These are phyloP conservation scores for Mugil cephalus DNA, from an alignment of 2,113 vertebrate species.

Conservation along the genomic window DNA sequence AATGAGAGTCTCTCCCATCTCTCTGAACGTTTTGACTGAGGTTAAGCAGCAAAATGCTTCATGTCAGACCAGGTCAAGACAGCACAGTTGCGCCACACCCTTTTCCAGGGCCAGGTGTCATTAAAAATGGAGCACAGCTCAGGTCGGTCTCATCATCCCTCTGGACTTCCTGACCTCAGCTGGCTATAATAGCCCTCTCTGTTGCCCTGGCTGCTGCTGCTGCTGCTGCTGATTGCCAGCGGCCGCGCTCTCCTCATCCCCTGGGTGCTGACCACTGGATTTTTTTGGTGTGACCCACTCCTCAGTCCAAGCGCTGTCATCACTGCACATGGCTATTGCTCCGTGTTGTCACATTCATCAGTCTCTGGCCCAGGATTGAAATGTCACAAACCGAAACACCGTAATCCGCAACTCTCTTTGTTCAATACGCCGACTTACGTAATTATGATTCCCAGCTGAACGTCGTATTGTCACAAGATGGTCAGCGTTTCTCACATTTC, in stretches of 20 bases:
- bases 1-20: conserved; percentile 32
- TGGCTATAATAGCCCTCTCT: conserved; percentile 39
- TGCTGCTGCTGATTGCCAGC: conserved; percentile 21
- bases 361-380: conserved; percentile 11
- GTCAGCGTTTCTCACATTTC: too few species aligned
- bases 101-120: conserved; percentile 29
- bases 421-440: not conserved
- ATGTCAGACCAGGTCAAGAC: conserved; percentile 13
- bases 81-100: conserved; percentile 30
- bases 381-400: not conserved
- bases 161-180: conserved; percentile 57
- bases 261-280: conserved; percentile 61
- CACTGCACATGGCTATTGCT: not conserved
- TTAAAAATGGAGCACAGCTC: conserved; percentile 69
- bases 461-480: too few species aligned
- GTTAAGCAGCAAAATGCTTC: conserved; percentile 12
- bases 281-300: conserved; percentile 43
- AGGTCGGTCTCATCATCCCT: conserved; percentile 47
- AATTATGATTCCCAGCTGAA: too few species aligned
- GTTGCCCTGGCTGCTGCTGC: conserved; percentile 32
- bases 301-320: conserved; percentile 35
- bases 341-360: conserved; percentile 33
- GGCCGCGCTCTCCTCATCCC: conserved; percentile 18
- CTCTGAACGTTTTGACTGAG: not conserved
- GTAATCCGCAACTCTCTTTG: conserved; percentile 1